These are phyloP conservation scores for Lathamus discolor DNA, from an alignment of 2,113 vertebrate genomes.

Conservation along the genomic window DNA sequence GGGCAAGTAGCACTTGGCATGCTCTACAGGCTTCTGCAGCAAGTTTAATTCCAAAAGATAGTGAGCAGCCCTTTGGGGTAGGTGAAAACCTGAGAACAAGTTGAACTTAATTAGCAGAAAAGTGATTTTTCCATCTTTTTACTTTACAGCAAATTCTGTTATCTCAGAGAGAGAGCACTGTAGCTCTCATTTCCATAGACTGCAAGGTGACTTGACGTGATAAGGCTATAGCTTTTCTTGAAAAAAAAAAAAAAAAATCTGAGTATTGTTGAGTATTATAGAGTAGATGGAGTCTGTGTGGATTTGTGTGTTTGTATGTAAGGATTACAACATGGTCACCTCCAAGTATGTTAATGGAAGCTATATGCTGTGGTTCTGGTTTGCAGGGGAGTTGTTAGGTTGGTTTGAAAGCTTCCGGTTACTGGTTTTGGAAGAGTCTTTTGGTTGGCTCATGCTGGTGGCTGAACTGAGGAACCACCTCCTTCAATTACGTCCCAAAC, in stretches of 20 bases:
- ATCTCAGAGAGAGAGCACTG: not conserved
- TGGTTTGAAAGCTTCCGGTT: not conserved
- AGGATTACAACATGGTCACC: not conserved
- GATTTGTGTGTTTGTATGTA: not conserved
- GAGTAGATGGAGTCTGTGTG: not conserved
- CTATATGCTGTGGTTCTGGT: not conserved
- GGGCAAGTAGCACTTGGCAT: not conserved
- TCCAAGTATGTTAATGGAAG: not conserved
- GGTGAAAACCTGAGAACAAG: not conserved
- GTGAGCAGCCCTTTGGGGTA: not conserved
- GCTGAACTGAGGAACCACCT: not conserved
- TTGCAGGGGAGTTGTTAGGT: not conserved
- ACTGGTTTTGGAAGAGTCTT: not conserved
- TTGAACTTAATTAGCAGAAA: not conserved
- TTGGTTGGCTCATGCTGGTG: not conserved
- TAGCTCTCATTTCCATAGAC: not conserved
- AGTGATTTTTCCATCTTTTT: not conserved
- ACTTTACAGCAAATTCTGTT: not conserved
- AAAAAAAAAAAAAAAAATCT: not conserved
- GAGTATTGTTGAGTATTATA: not conserved
- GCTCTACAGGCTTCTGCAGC: not conserved
- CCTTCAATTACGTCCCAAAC: not conserved
- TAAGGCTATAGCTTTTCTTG: not conserved
- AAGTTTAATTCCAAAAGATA: not conserved
- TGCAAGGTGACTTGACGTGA: not conserved